Evolutionary conservation across 2,113 vertebrate species (phyloP).

Genomic region (Amphiprion percula): DNA sequence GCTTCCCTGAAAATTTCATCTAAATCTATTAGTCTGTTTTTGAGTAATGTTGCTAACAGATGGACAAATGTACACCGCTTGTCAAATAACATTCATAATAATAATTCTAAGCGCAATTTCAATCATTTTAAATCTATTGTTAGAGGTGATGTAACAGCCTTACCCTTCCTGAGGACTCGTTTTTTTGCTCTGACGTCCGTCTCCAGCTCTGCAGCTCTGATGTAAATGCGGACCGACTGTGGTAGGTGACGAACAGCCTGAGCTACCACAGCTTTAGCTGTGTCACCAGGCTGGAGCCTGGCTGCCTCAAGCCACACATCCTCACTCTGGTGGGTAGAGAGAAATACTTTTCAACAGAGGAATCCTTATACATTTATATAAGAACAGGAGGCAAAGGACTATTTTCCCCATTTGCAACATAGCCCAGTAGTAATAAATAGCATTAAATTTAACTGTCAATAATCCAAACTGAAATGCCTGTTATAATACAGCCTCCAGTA

Average conservation of each 20-base stretch:
- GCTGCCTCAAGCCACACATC: slow-evolving; percentile 99
- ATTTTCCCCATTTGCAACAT: too few species aligned
- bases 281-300: slow-evolving; percentile 95
- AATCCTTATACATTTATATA: too few species aligned
- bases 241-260: slow-evolving; percentile 97
- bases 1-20: too few species aligned
- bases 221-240: slow-evolving; percentile 96
- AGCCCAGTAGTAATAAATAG: too few species aligned
- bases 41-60: too few species aligned
- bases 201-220: slow-evolving; percentile 96
- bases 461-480: background rate
- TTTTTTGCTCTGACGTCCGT: slow-evolving; percentile 97
- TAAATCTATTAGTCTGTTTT: too few species aligned
- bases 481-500: background rate
- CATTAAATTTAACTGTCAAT: too few species aligned
- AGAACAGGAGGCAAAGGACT: too few species aligned
- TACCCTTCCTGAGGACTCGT: slow-evolving; percentile 96
- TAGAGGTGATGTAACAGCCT: background rate
- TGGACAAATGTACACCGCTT: too few species aligned
- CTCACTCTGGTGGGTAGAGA: slow-evolving; percentile 88
- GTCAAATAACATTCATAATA: too few species aligned
- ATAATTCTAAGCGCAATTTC: too few species aligned
- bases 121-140: background rate
- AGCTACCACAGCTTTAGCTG: slow-evolving; percentile 97
- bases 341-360: background rate